Percentiles rank a stretch among this genome's conserved stretches.
Conservation (phyloP, 2,113 vertebrate species). For the Haemorhous mexicanus region DNA sequence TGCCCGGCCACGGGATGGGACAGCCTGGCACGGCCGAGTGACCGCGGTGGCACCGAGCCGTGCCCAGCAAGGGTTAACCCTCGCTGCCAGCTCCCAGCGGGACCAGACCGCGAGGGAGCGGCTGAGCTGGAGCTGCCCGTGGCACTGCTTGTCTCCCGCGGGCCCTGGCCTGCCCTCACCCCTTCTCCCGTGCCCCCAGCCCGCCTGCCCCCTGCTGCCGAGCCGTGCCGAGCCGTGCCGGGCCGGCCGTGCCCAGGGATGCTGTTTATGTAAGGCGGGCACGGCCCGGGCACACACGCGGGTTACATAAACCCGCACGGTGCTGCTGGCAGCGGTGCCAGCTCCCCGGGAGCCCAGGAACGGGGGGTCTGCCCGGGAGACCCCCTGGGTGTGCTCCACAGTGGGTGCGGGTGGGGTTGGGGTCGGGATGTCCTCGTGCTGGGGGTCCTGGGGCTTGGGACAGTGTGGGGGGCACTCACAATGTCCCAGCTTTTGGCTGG, state of each 20-base stretch:
- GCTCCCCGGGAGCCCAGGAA: neutral
- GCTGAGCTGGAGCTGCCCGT: neutral
- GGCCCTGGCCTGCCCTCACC: neutral
- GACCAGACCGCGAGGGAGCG: neutral
- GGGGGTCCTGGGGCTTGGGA: neutral
- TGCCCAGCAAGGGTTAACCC: neutral
- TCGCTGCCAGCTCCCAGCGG: neutral
- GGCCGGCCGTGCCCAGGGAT: neutral
- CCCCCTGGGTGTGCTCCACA: rapidly evolving
- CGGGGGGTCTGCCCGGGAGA: rapidly evolving
- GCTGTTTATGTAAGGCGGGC: neutral
- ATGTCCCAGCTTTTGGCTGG: rapidly evolving
- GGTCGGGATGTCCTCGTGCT: neutral
- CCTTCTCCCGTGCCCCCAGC: neutral
- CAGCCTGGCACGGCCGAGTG: neutral
- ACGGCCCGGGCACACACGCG: neutral
- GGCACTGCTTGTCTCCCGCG: neutral
- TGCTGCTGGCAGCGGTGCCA: neutral
- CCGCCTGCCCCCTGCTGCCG: neutral
- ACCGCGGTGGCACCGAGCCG: neutral
- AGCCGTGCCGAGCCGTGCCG: neutral
- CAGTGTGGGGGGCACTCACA: rapidly evolving
- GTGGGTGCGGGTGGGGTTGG: neutral
- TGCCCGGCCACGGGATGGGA: neutral
- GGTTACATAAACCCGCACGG: neutral